A percentile compares a stretch with the other conserved stretches of the same genome.
Conservation (phyloP, 1,140 invertebrate genomes). For the Bombus sibiricus region DNA sequence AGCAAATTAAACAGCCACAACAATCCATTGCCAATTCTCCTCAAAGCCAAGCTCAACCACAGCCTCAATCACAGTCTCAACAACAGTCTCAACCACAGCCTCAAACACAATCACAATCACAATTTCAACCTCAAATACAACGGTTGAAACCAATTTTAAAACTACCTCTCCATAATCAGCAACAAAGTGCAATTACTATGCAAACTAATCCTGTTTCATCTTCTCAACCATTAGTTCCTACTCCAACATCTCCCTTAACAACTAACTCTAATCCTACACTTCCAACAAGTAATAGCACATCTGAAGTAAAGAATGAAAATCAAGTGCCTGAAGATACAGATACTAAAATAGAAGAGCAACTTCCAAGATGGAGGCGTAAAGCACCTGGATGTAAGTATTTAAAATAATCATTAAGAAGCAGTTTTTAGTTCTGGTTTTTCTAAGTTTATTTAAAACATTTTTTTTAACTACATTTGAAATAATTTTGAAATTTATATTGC, state of each 20-base stretch:
- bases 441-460: not conserved
- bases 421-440: not conserved
- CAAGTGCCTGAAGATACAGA: constrained; percentile 58
- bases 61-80: constrained; percentile 34
- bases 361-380: constrained; percentile 77
- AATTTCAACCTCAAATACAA: constrained; percentile 59
- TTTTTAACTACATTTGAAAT: not conserved
- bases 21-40: constrained; percentile 10
- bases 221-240: constrained; percentile 32
- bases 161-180: constrained; percentile 49
- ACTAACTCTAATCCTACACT: constrained; percentile 26
- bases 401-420: not conserved
- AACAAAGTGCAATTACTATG: not conserved
- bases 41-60: constrained; percentile 40
- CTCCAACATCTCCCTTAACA: constrained; percentile 39
- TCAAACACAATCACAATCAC: constrained; percentile 40
- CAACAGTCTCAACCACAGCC: constrained; percentile 36
- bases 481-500: not conserved
- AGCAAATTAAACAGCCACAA: constrained; percentile 47
- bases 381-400: constrained; percentile 76
- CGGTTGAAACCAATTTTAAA: constrained; percentile 79
- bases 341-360: constrained; percentile 63
- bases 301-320: constrained; percentile 38
- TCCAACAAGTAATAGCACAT: constrained; percentile 30
- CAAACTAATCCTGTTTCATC: constrained; percentile 47